phyloP scores from a whole-genome alignment of 2,113 vertebrate species.

The Lathamus discolor region DNA sequence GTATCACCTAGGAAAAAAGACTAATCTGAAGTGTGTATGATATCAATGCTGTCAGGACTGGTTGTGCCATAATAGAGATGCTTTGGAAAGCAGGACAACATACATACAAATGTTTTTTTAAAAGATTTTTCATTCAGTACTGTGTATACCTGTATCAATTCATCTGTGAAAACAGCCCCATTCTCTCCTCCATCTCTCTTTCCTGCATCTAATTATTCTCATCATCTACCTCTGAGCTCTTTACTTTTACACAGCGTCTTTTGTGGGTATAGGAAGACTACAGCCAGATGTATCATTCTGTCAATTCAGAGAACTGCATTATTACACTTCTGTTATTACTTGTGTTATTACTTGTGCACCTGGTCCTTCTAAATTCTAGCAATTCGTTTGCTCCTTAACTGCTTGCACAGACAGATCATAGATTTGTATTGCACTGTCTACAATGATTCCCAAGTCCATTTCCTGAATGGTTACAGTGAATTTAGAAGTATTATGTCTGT shows the following conservation, averaged over 20 bases:
- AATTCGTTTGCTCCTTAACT: constrained; percentile 15
- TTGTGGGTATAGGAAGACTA: neutral
- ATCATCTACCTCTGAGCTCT: neutral
- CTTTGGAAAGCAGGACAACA: neutral
- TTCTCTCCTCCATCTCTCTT: neutral
- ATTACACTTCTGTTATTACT: neutral
- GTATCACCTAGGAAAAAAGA: neutral
- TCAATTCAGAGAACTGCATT: neutral
- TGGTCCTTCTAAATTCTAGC: neutral
- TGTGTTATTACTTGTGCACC: neutral
- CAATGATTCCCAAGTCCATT: neutral
- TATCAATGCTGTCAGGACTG: accelerated
- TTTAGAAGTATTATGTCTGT: neutral
- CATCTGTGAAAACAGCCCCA: neutral
- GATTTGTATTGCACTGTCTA: neutral
- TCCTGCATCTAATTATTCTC: neutral
- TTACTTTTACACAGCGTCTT: neutral
- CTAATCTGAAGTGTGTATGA: neutral
- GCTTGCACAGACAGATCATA: neutral
- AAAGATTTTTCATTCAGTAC: neutral
- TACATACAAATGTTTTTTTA: neutral
- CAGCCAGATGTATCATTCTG: neutral
- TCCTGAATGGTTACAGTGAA: constrained; percentile 1
- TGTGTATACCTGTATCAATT: neutral
- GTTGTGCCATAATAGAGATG: neutral